Evolutionary conservation across 2,888 invertebrate species (phyloP).

Genomic region (Agriotes lineatus): DNA sequence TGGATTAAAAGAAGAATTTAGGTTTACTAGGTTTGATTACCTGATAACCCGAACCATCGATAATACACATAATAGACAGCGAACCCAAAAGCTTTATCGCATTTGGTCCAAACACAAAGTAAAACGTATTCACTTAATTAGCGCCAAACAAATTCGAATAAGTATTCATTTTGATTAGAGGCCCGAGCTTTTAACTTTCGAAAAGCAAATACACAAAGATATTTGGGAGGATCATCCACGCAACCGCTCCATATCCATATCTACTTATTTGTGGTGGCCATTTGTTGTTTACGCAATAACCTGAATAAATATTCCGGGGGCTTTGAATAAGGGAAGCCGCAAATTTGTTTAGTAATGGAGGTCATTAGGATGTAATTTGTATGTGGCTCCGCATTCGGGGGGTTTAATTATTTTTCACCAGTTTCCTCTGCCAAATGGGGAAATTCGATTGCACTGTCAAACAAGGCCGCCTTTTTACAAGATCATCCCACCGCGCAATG

Average conservation of each 20-base stretch:
- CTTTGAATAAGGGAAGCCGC: slow-evolving; percentile 16
- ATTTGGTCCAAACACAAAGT: too few species aligned
- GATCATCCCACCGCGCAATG: background rate
- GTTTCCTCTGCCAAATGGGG: background rate
- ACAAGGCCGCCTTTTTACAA: background rate
- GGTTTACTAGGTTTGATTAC: too few species aligned
- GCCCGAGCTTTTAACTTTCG: too few species aligned
- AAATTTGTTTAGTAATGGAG: slow-evolving; percentile 12
- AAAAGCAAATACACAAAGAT: too few species aligned
- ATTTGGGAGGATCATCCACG: background rate
- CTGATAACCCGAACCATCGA: too few species aligned
- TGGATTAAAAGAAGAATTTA: too few species aligned
- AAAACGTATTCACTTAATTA: too few species aligned
- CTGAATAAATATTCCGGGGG: slow-evolving; percentile 5
- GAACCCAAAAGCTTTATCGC: too few species aligned
- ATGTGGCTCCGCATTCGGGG: background rate
- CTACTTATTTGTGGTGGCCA: slow-evolving; percentile 2
- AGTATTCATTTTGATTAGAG: too few species aligned
- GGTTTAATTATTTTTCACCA: background rate
- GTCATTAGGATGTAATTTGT: slow-evolving; percentile 2
- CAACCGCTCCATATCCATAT: background rate
- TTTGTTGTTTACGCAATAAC: slow-evolving; percentile 16
- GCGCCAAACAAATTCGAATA: too few species aligned
- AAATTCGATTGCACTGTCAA: background rate
- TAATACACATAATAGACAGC: too few species aligned